Base-by-base conservation (phyloP, 2,888 invertebrate genomes). In the Ametastegia equiseti region DNA sequence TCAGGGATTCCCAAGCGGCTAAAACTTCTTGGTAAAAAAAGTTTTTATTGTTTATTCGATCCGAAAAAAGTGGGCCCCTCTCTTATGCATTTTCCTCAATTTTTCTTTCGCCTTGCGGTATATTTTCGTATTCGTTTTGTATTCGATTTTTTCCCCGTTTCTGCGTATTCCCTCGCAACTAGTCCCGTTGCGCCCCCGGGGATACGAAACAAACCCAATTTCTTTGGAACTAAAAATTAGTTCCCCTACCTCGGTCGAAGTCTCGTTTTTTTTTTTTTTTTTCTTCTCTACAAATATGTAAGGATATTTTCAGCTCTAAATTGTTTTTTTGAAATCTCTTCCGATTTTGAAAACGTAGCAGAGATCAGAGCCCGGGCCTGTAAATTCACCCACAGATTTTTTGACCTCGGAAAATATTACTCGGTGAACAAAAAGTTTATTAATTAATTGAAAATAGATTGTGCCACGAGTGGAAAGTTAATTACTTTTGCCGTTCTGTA, bases 1-100 rank as follows among this genome's bases (percentile, higher is more conserved):
- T 19, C 23, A 11, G 67, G 39, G 67, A 39, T 71, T 86, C 87
- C 86, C 86, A 50, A 50, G 87, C 63, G 86, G 82, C 45, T 63
- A 80, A 71, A 88, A 87, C 84, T 86, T 85, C 84, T 83, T 82
- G 81, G 81, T 75, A 83, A 84, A n/a, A n/a, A n/a, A n/a, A 86
- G 85, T 86, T 86, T 86, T 88, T 85, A 86, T 87, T 88, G 87
- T 88, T 88, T 88, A 86, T 87, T 85, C 87, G 84, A 79, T 81
- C 84, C 71, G 71, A 45, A 71, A 36, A 69, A 60, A 60, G 6
- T 60, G 30, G 27, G 30, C 27, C 30, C 60, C 11, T 30, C 13
- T 30, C 9, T 42, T 42, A 42, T 42, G 30, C 30, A 27, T 60
- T 27, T 60, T 13, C 15, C 27, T 27, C 30, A 30, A 15, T 13